These are phyloP conservation scores for Thelaira solivaga DNA, from an alignment of 2,888 invertebrate species.

Conservation along the genomic window DNA sequence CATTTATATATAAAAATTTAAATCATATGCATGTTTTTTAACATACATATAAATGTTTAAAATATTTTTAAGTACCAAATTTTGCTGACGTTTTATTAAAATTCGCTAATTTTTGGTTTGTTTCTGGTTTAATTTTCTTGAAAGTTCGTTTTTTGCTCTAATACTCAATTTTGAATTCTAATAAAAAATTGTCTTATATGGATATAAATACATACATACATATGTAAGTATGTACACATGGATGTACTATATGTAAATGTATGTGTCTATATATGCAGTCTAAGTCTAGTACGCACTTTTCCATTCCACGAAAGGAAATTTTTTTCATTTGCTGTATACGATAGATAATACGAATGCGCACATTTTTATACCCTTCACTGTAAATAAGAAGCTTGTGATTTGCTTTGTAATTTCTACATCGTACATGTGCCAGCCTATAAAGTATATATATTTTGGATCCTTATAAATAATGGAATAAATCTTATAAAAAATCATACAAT, in stretches of 20 bases:
- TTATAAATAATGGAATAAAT: no score
- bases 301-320: no score
- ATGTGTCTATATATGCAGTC: background rate
- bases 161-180: slow-evolving; percentile 35
- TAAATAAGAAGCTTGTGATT: no score
- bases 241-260: background rate
- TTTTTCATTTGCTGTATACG: no score
- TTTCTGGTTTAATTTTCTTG: background rate
- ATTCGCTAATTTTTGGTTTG: slow-evolving; percentile 39
- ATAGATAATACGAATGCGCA: no score
- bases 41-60: background rate
- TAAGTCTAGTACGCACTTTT: no score
- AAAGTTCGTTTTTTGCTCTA: slow-evolving; percentile 25
- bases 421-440: no score
- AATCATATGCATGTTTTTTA: background rate
- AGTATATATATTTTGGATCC: no score
- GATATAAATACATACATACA: background rate
- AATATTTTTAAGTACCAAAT: slow-evolving; percentile 23
- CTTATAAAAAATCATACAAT: no score
- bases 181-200: no score
- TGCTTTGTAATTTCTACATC: no score
- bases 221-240: background rate
- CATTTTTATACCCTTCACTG: no score
- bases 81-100: slow-evolving; percentile 38
- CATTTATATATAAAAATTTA: slow-evolving; percentile 42